Evolutionary conservation across 2,888 invertebrate genomes (phyloP).

Genomic region (Dysmachus trigonus): DNA sequence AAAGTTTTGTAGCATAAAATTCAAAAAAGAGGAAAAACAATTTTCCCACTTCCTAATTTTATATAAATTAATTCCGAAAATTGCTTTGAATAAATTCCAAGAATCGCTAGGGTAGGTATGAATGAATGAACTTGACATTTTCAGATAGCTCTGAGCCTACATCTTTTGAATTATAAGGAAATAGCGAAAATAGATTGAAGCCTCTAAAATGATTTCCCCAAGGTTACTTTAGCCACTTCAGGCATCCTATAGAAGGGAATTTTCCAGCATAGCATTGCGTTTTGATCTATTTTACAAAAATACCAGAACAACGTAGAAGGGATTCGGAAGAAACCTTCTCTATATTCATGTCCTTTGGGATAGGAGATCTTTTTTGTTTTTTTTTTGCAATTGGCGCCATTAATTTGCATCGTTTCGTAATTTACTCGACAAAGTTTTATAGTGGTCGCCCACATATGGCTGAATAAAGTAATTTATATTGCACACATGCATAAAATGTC

Average conservation of each 20-base stretch:
- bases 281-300: not conserved
- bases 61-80: not conserved
- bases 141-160: not conserved
- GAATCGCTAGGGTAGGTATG: not conserved
- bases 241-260: not conserved
- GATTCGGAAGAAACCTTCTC: not conserved
- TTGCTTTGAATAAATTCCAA: not conserved
- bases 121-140: not conserved
- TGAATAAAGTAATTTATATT: not conserved
- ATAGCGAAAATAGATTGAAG: not conserved
- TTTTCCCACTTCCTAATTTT: not conserved
- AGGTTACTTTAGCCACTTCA: not conserved
- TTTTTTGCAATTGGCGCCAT: not conserved
- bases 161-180: not conserved
- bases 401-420: not conserved
- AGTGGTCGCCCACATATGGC: not conserved
- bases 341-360: not conserved
- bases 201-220: not conserved
- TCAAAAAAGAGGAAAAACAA: not conserved
- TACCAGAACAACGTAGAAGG: not conserved
- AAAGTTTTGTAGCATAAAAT: not conserved
- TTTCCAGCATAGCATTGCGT: not conserved
- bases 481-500: not conserved
- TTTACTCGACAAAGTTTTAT: not conserved
- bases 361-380: not conserved